These are phyloP conservation scores for Pseudotriccus pelzelni DNA, from an alignment of 2,797 vertebrate genomes.

Conservation along the genomic window DNA sequence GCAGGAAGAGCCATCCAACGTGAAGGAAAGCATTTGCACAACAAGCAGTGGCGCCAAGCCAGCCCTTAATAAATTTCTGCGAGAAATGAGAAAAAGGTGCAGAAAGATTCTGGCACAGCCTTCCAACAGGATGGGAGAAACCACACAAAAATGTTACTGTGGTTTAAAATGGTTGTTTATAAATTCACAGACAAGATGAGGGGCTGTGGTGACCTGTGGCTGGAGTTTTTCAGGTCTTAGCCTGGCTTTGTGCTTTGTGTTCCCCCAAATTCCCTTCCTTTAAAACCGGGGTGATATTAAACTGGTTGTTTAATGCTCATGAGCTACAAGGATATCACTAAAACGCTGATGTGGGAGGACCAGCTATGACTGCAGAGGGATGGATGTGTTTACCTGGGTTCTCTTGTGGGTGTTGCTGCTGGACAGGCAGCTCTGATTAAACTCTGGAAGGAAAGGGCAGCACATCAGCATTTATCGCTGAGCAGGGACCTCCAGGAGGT, in stretches of 20 bases:
- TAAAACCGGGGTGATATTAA: neutral
- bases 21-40: constrained; percentile 37
- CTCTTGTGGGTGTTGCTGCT: neutral
- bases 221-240: neutral
- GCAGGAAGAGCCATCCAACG: neutral
- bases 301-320: neutral
- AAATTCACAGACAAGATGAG: neutral
- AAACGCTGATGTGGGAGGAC: neutral
- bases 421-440: neutral
- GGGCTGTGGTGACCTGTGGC: neutral
- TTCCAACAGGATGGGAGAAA: constrained; percentile 44
- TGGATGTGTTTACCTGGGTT: neutral
- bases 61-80: constrained; percentile 48
- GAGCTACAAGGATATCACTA: neutral
- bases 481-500: neutral
- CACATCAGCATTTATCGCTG: neutral
- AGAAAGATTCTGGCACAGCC: constrained; percentile 41
- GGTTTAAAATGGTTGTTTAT: constrained; percentile 14
- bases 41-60: constrained; percentile 8
- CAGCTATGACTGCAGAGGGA: neutral
- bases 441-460: neutral
- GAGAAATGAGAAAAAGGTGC: constrained; percentile 55
- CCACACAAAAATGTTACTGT: constrained; percentile 11
- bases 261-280: neutral
- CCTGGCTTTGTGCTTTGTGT: neutral